Evolutionary conservation across 2,797 vertebrate species (phyloP), one percentile per base, ranked within the genome.

Genomic region (Philypnodon macrostomus): DNA sequence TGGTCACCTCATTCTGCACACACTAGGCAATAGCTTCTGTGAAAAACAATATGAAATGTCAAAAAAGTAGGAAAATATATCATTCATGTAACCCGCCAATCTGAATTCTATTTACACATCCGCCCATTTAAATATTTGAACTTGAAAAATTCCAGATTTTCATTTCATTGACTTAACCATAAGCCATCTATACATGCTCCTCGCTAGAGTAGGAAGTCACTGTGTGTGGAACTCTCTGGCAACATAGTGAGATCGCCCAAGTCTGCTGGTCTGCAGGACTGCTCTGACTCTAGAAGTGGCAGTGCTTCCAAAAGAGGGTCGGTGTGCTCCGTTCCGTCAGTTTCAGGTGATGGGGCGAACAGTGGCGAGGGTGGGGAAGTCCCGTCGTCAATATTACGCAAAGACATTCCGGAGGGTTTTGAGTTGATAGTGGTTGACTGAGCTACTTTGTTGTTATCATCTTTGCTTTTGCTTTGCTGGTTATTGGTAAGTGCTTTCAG

Each of bases 321-420:
- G 18, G 30, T 34, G 11, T 34, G 36, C 32, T 56, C 47, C 2
- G 18, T 19, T 13, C 42, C 30, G 18, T 69, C 53, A 14, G 50
- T 21, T 32, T 77, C 68, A 4, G 70, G 73, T 1, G 76, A 78
- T 1, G 65, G 79, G 5, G 80, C 84, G 15, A 87, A 78, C 11
- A 86, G 57, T 0, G 80, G 84, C 5, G 83, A 86, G 0, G 81
- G 83, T 0, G 72, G 83, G 0, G 66, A 73, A 11, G 54, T 65
- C 18, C 51, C 38, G 24, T 71, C 42, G 17, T 58, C 31, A 3
- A 48, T 31, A 23, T 45, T 40, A n/a, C 14, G 47, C 13, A 60
- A 29, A 30, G 57, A 58, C 37, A 60, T 23, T 6, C 41, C 18
- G 31, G 27, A 26, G 5, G 30, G 49, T 2, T 7, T 3, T 7